phyloP scores from a whole-genome alignment of 2,113 vertebrate genomes.

The Phaetusa simplex region DNA sequence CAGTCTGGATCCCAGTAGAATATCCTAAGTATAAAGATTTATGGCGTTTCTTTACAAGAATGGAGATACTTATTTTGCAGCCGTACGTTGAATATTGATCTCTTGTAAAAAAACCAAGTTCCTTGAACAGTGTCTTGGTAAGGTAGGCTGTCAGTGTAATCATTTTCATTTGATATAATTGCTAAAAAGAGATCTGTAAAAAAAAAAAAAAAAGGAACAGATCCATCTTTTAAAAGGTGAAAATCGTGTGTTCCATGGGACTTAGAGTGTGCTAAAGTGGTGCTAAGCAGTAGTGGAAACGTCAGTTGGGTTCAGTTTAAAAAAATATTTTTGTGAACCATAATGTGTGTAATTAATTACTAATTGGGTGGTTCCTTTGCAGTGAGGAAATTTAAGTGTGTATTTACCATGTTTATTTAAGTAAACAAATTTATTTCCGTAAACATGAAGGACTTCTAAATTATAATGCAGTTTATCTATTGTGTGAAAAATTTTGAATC shows the following conservation, averaged over 20 bases:
- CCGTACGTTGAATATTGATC: neutral
- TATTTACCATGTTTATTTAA: neutral
- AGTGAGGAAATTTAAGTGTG: neutral
- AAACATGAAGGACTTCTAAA: neutral
- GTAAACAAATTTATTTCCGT: neutral
- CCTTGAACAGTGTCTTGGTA: neutral
- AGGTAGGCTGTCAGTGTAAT: constrained; percentile 13
- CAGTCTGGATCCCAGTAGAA: neutral
- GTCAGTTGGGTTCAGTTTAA: neutral
- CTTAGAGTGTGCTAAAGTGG: neutral
- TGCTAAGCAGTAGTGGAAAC: neutral
- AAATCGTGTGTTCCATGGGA: neutral
- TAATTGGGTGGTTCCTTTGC: neutral
- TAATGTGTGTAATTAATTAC: neutral
- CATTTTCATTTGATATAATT: constrained; percentile 36
- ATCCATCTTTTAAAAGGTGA: neutral
- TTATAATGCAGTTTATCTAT: neutral
- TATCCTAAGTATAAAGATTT: constrained; percentile 10
- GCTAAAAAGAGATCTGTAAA: neutral
- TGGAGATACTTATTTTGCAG: constrained; percentile 25
- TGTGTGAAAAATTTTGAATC: neutral
- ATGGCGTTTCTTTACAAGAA: constrained; percentile 12
- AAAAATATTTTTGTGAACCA: neutral
- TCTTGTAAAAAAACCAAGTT: constrained; percentile 4
- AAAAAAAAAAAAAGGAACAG: neutral